Percentiles rank a stretch among this genome's conserved stretches.
Conservation (phyloP, 2,888 invertebrate genomes). For the Amblyjoppa proteus region DNA sequence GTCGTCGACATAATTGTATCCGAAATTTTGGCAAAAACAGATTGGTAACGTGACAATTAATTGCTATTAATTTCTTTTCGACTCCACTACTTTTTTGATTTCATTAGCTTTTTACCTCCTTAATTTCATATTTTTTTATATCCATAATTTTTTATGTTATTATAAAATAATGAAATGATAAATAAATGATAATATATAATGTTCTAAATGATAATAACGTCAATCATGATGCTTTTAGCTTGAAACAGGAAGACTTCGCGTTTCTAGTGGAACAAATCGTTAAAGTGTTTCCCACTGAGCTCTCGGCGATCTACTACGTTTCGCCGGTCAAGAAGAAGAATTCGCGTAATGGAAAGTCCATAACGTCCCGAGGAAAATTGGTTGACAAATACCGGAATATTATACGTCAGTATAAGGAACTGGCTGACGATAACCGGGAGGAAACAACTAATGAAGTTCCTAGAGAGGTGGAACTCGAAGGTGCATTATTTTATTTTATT, state of each 20-base stretch:
- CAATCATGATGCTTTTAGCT: slow-evolving; percentile 15
- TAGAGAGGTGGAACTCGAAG: background rate
- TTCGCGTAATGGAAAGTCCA: slow-evolving; percentile 12
- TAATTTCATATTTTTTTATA: too few relatives aligned
- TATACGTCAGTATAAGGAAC: slow-evolving; percentile 9
- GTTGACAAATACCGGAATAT: slow-evolving; percentile 46
- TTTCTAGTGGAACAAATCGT: slow-evolving; percentile 31
- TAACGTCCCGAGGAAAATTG: slow-evolving; percentile 29
- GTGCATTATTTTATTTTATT: too few relatives aligned
- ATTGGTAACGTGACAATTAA: background rate
- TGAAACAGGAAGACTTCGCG: slow-evolving; percentile 35
- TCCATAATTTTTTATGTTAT: background rate
- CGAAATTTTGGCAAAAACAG: background rate
- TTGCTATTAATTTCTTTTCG: too few relatives aligned
- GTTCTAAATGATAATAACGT: slow-evolving; percentile 7
- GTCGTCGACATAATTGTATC: slow-evolving; percentile 18
- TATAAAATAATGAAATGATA: background rate
- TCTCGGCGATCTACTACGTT: slow-evolving; percentile 22
- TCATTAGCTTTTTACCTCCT: too few relatives aligned
- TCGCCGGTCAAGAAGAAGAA: slow-evolving; percentile 22
- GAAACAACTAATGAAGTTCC: background rate
- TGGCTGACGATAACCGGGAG: background rate
- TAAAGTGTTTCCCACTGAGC: slow-evolving; percentile 34
- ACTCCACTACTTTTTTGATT: too few relatives aligned
- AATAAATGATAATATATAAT: background rate